A percentile compares a stretch with the other conserved stretches of the same genome.
These are phyloP conservation scores for Anoplophora glabripennis DNA, from an alignment of 1,140 invertebrate species.

Conservation along the genomic window DNA sequence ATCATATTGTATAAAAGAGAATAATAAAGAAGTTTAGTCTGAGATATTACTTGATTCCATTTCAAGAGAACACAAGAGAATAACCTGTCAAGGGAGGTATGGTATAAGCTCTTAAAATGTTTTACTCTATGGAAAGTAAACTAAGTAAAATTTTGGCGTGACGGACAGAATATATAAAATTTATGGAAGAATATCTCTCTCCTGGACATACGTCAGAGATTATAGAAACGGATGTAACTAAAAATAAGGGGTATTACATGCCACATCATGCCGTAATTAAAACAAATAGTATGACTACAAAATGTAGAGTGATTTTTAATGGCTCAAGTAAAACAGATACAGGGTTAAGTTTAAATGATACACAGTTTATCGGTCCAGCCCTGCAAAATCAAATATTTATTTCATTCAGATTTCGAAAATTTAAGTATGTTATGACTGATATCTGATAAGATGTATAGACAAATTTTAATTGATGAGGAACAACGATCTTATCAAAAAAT, in stretches of 20 bases:
- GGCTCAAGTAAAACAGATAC: conserved; percentile 12
- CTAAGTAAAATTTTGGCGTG: neutral
- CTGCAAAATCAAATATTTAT: conserved; percentile 45
- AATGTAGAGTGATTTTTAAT: conserved; percentile 27
- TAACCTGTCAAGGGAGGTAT: too few species aligned
- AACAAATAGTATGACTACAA: conserved; percentile 21
- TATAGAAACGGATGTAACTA: neutral
- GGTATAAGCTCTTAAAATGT: too few species aligned
- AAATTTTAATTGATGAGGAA: conserved; percentile 38
- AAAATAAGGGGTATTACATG: conserved; percentile 16
- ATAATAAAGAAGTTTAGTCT: too few species aligned
- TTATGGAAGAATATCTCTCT: conserved; percentile 13
- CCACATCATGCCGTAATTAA: conserved; percentile 30
- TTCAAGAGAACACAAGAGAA: neutral
- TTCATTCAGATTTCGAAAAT: conserved; percentile 41
- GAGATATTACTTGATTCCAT: too few species aligned
- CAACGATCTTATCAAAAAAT: conserved; percentile 44
- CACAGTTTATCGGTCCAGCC: conserved; percentile 34
- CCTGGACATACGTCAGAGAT: too few species aligned
- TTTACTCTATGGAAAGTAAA: conserved; percentile 11
- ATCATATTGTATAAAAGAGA: too few species aligned
- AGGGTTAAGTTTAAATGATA: conserved; percentile 16
- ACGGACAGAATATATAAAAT: neutral
- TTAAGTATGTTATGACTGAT: conserved; percentile 34
- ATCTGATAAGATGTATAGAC: conserved; percentile 49